Conservation (phyloP, 2,113 vertebrate genomes). For the Excalfactoria chinensis region DNA sequence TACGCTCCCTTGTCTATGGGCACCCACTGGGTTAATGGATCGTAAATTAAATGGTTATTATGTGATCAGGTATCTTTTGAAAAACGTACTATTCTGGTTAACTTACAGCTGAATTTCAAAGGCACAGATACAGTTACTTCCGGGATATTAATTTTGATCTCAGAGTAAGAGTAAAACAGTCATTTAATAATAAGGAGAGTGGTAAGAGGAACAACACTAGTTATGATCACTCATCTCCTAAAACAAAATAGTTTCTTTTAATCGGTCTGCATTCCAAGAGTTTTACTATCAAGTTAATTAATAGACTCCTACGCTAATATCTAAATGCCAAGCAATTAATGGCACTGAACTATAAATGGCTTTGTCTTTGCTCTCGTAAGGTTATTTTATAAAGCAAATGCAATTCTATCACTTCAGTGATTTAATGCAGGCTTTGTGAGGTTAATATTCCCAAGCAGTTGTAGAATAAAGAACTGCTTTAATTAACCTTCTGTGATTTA, state of each 20-base stretch:
- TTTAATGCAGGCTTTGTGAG: slow-evolving; percentile 76
- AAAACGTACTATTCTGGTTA: neutral
- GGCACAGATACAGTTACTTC: neutral
- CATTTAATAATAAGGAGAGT: neutral
- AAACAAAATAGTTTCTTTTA: slow-evolving; percentile 62
- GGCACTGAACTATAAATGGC: slow-evolving; percentile 84
- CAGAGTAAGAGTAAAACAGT: neutral
- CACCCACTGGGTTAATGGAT: neutral
- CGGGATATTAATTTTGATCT: slow-evolving; percentile 16
- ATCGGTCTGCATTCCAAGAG: slow-evolving; percentile 66
- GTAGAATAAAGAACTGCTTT: slow-evolving; percentile 81
- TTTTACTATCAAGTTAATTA: slow-evolving; percentile 89
- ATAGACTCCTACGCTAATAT: slow-evolving; percentile 84
- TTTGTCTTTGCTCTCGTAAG: slow-evolving; percentile 73
- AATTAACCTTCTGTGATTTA: slow-evolving; percentile 90
- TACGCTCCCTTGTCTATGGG: neutral
- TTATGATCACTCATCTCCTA: slow-evolving; percentile 33
- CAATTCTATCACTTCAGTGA: slow-evolving; percentile 72
- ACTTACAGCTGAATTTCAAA: slow-evolving; percentile 18
- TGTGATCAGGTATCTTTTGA: neutral
- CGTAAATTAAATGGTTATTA: neutral
- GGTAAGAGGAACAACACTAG: neutral
- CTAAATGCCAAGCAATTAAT: slow-evolving; percentile 90
- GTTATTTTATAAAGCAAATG: slow-evolving; percentile 72
- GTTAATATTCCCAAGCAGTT: slow-evolving; percentile 81